phyloP scores from a whole-genome alignment of 2,888 invertebrate genomes.

The Microplitis deprimator region DNA sequence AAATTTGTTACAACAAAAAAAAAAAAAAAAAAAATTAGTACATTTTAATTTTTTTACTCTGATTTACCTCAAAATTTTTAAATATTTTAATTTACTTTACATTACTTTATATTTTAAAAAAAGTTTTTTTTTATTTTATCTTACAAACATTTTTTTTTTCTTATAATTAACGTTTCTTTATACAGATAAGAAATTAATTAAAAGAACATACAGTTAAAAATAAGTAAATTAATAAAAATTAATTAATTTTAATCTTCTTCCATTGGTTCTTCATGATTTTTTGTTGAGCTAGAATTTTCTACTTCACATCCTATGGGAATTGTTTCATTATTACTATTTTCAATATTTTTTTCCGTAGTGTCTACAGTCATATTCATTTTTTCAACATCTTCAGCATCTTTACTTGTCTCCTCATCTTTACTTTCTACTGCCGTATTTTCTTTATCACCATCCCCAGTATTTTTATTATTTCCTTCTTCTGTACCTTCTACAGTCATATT shows the following conservation, averaged over 20 bases:
- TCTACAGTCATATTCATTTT: constrained; percentile 1
- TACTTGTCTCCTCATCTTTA: constrained; percentile 63
- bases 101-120: not conserved
- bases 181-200: too few relatives aligned
- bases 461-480: constrained; percentile 37
- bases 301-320: constrained; percentile 20
- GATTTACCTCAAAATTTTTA: not conserved
- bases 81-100: not conserved
- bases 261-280: constrained; percentile 55
- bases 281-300: constrained; percentile 2
- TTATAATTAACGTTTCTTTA: not conserved
- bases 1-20: not conserved
- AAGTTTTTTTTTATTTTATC: not conserved
- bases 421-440: constrained; percentile 78
- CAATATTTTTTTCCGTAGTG: not conserved
- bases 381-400: constrained; percentile 29
- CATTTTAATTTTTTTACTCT: too few relatives aligned
- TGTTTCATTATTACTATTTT: not conserved
- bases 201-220: not conserved
- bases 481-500: constrained; percentile 15
- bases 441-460: constrained; percentile 67
- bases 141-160: not conserved
- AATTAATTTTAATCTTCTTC: constrained; percentile 49
- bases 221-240: not conserved
- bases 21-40: too few relatives aligned